Evolutionary conservation across 2,888 invertebrate genomes (phyloP), one percentile per base, ranked within the genome.

Genomic region (Cetonia aurata): DNA sequence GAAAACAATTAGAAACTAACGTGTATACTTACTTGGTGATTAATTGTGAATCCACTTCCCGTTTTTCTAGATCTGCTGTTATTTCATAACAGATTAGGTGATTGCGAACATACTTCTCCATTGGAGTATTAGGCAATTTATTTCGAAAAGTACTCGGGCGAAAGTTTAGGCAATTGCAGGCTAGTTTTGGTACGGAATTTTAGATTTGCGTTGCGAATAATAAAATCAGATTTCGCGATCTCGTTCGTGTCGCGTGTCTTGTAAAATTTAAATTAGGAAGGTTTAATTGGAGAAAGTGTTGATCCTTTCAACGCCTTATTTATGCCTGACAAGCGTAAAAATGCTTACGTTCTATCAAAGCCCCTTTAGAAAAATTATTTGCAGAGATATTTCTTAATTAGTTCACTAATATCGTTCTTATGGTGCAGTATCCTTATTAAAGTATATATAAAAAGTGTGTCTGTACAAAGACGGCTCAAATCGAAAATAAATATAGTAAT

Each of bases 111-210:
- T 17, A 13, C 15, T n/a, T 50, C 37, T 37, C 50, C 13, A n/a
- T 15, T 25, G 13, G 33, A 41, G 19, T 57, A 68, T 57, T 57
- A 31, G 68, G 68, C 44, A 68, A 68, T 17, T 68, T 57, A 57
- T 56, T 68, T 48, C 33, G 15, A 57, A 56, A 57, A 68, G 68
- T 57, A 48, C 57, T 68, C 57, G 48, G 57, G 68, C 68, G 68
- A 68, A 46, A 57, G 56, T 48, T 57, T 57, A 17, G 19, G 56
- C 57, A 68, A 68, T 48, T 56, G 37, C 56, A 37, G 37, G 8
- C 37, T 4, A 8, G 37, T 3, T 10, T 41, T 41, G 15, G 57
- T 50, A 19, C 25, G 25, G 52, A 52, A 52, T 25, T 52, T 52
- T 52, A 25, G 9, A 25, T 52, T 52, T 10, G 12, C 19, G 8